Base-by-base conservation (phyloP, 64 coral and sea anemone species). In the Porites lutea region DNA sequence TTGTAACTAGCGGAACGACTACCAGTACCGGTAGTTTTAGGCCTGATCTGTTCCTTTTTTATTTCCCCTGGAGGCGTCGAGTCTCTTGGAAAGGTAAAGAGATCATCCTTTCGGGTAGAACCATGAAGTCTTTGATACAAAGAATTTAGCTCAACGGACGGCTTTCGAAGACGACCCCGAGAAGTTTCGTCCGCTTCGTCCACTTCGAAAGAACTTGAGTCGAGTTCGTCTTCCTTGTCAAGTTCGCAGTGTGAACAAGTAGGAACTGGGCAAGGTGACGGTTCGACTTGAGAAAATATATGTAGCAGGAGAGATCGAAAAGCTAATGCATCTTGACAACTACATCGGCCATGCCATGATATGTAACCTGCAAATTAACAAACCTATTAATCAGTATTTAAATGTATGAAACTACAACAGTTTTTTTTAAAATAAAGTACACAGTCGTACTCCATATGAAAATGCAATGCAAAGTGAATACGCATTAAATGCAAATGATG, bases 291-390 rank as follows among this genome's bases (percentile, higher is more conserved):
- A 83, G 85, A 72, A 20, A 78, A 64, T 19, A 50, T n/a, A 47
- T 92, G 90, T 4, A 75, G 48, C 9, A 92, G 46, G 16, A 65
- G 79, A 15, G 73, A 9, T 20, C 62, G 70, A 61, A 86, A 79
- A 66, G 61, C 75, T 23, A 48, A 16, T 4, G 47, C 58, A 46
- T 92, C 72, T 13, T 52, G 72, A 16, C 57, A 72, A 87, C 71
- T 63, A 20, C 69, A 65, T 11, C 90, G 90, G n/a, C 90, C 90
- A n/a, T 87, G 82, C 80, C 80, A 92, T 58, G 71, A 75, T 19
- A 92, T 92, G 46, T 92, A 86, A 58, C 90, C 90, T 86, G 13
- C 18, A 60, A 50, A 43, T 3, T 3, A 73, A 20, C 21, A 52
- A 53, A 3, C 0, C 59, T 27, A 8, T 15, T 18, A 57, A 12